These are phyloP conservation scores for Diplolepis rosae DNA, from an alignment of 2,888 invertebrate genomes.

Conservation along the genomic window DNA sequence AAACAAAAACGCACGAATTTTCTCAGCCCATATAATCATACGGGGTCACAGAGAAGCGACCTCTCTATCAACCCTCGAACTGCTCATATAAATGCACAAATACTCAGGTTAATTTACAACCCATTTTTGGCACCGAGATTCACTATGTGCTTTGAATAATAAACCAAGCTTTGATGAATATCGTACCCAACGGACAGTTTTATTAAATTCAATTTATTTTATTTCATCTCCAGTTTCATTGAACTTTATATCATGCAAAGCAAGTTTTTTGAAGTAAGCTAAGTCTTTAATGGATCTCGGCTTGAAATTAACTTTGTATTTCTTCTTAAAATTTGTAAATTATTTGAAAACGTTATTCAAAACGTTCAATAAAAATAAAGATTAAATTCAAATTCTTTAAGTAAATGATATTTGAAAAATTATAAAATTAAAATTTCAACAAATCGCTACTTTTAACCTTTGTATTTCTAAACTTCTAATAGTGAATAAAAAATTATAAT, in stretches of 20 bases:
- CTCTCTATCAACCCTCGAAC: slow-evolving; percentile 46
- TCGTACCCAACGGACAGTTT: not conserved
- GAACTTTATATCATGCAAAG: not conserved
- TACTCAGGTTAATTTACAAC: slow-evolving; percentile 1
- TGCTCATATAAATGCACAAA: slow-evolving; percentile 29
- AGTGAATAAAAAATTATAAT: too few species aligned
- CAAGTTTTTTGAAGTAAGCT: not conserved
- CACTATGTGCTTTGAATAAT: not conserved
- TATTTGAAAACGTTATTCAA: not conserved
- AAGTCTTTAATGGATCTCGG: too few species aligned
- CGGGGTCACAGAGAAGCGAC: slow-evolving; percentile 62
- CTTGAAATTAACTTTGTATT: too few species aligned
- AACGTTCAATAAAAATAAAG: not conserved
- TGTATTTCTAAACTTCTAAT: too few species aligned
- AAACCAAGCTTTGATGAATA: not conserved
- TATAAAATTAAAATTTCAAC: too few species aligned
- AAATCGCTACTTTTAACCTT: too few species aligned
- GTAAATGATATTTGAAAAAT: too few species aligned
- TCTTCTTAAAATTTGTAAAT: not conserved
- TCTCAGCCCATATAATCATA: slow-evolving; percentile 64
- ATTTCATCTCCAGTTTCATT: not conserved
- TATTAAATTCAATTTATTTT: not conserved
- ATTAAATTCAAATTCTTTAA: too few species aligned
- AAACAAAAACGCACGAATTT: slow-evolving; percentile 60
- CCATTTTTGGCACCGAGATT: slow-evolving; percentile 19